Evolutionary conservation across 2,113 vertebrate species (phyloP).

Genomic region (Dasyornis broadbenti): DNA sequence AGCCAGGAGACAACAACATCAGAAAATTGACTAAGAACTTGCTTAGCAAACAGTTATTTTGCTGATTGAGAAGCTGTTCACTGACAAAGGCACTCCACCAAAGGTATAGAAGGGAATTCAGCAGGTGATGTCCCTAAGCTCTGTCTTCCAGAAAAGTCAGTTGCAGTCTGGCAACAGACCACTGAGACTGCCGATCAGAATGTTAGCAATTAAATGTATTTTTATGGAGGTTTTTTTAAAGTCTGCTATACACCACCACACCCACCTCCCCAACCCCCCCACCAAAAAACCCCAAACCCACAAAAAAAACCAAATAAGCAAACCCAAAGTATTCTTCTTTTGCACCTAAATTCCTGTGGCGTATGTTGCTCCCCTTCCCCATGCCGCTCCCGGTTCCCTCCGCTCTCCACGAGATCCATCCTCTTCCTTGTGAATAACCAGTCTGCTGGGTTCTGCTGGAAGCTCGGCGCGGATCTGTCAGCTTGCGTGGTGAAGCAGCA

Average conservation of each 20-base stretch:
- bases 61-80: not conserved
- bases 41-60: not conserved
- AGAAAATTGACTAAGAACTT: not conserved
- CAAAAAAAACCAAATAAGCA: not conserved
- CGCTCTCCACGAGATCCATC: fast-evolving
- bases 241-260: not conserved
- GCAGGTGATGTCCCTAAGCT: not conserved
- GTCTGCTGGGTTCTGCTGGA: not conserved
- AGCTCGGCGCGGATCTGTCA: not conserved
- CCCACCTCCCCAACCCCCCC: too few relatives aligned
- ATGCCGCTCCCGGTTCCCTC: fast-evolving
- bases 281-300: not conserved
- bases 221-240: not conserved
- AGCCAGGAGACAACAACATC: not conserved
- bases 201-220: not conserved
- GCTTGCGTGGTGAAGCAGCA: not conserved
- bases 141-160: not conserved
- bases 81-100: not conserved
- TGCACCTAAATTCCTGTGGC: not conserved
- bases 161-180: not conserved
- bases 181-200: not conserved
- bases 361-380: too few relatives aligned
- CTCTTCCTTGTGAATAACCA: fast-evolving
- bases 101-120: not conserved
- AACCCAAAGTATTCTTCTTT: not conserved